Base-by-base conservation (phyloP, 2,888 invertebrate genomes). In the Eudemis profundana region DNA sequence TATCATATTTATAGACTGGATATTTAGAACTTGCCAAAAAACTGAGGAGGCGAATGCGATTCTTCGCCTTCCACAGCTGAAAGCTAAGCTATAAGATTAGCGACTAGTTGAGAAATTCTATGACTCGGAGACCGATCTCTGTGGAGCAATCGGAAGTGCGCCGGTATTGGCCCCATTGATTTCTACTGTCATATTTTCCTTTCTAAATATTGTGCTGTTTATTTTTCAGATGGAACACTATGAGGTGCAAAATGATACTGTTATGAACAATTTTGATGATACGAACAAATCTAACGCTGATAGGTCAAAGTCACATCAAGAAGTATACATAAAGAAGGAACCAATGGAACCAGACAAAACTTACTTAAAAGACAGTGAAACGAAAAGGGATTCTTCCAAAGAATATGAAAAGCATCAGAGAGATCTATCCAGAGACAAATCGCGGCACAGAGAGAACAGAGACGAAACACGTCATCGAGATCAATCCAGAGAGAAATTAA, bases 171-270 rank as follows among this genome's bases (percentile, higher is more conserved):
- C n/a, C n/a, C n/a, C n/a, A n/a, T n/a, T n/a, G n/a, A n/a, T n/a
- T n/a, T n/a, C n/a, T n/a, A n/a, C n/a, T n/a, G n/a, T n/a, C n/a
- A n/a, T n/a, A n/a, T n/a, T n/a, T n/a, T n/a, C n/a, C n/a, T n/a
- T n/a, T n/a, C n/a, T n/a, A n/a, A n/a, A n/a, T n/a, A n/a, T n/a
- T n/a, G n/a, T n/a, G n/a, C n/a, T 21, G 17, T 23, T 53, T 64
- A 7, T 40, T 54, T 53, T 21, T 19, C 42, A 64, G 64, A 64
- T 64, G 64, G 64, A 64, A 50, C 38, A 51, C 12, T 64, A 59
- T 14, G 62, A 54, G 10, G 38, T 27, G 27, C 38, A 47, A 14
- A 23, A 21, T 54, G 38, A 1, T 7, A 4, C 3, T 8, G n/a
- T n/a, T 15, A 38, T 40, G 19, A 33, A 17, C 17, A n/a, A 53